Conservation (phyloP, 2,888 invertebrate genomes). For the Creontiades dilutus region DNA sequence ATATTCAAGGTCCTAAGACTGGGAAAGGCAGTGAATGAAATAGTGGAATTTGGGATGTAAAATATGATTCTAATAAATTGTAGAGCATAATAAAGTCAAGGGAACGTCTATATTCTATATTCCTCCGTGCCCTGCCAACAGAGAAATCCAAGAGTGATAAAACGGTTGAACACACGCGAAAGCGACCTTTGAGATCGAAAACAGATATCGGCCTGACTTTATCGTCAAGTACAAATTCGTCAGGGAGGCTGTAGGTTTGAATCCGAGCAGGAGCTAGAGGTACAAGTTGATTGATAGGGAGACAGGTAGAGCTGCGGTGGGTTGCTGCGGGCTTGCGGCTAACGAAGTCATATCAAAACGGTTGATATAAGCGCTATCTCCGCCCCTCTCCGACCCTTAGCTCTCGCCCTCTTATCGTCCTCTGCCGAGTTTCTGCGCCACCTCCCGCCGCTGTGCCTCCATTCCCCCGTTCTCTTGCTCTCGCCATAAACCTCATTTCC, state of each 20-base stretch:
- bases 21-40: no score
- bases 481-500: conserved; percentile 53
- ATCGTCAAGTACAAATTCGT: not conserved
- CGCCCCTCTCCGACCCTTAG: conserved; percentile 49
- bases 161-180: not conserved
- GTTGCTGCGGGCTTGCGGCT: conserved; percentile 52
- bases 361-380: conserved; percentile 61
- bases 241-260: conserved; percentile 1
- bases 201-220: conserved; percentile 28
- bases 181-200: conserved; percentile 14
- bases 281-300: conserved; percentile 34
- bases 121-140: no score
- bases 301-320: conserved; percentile 34
- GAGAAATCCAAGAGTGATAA: not conserved
- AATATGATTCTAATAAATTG: no score
- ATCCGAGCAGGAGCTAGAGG: conserved; percentile 14
- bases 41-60: no score
- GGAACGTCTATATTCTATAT: no score
- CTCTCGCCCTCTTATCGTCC: conserved; percentile 41
- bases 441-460: not conserved
- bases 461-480: not conserved
- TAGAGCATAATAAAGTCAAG: no score
- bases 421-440: not conserved
- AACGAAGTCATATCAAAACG: conserved; percentile 64
- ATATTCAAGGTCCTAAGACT: no score